Evolutionary conservation across 2,888 invertebrate species (phyloP).

Genomic region (Scelioninae gen. 1): DNA sequence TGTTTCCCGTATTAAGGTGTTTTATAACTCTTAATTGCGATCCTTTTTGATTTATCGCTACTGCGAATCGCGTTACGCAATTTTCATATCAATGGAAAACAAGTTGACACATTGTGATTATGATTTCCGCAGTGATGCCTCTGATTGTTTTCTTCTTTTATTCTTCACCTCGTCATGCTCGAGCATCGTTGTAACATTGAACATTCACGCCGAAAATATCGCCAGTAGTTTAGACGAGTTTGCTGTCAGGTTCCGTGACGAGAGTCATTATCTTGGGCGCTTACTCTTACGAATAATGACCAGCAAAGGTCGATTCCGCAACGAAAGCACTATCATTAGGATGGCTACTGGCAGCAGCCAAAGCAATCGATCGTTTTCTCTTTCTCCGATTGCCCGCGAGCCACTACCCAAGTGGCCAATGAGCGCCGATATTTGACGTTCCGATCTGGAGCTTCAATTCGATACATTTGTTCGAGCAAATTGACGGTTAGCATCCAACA

Average conservation of each 20-base stretch:
- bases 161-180: neutral
- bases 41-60: conserved; percentile 51
- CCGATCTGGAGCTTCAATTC: too few relatives aligned
- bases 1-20: conserved; percentile 49
- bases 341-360: conserved; percentile 74
- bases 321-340: conserved; percentile 74
- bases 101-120: conserved; percentile 54
- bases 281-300: conserved; percentile 64
- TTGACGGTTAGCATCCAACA: too few relatives aligned
- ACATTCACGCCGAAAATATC: conserved; percentile 21
- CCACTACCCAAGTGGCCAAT: too few relatives aligned
- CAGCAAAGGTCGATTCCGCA: conserved; percentile 71
- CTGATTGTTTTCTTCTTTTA: neutral
- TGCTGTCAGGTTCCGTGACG: conserved; percentile 71
- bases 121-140: conserved; percentile 36
- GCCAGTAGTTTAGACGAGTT: conserved; percentile 39
- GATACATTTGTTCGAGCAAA: too few relatives aligned
- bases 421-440: too few relatives aligned
- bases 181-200: neutral
- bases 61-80: conserved; percentile 42
- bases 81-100: conserved; percentile 43
- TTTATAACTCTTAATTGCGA: conserved; percentile 66
- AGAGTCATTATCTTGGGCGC: conserved; percentile 70
- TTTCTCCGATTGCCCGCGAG: conserved; percentile 44
- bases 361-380: conserved; percentile 72